phyloP scores from a whole-genome alignment of 2,113 vertebrate genomes.

The Cyanocitta stelleri region DNA sequence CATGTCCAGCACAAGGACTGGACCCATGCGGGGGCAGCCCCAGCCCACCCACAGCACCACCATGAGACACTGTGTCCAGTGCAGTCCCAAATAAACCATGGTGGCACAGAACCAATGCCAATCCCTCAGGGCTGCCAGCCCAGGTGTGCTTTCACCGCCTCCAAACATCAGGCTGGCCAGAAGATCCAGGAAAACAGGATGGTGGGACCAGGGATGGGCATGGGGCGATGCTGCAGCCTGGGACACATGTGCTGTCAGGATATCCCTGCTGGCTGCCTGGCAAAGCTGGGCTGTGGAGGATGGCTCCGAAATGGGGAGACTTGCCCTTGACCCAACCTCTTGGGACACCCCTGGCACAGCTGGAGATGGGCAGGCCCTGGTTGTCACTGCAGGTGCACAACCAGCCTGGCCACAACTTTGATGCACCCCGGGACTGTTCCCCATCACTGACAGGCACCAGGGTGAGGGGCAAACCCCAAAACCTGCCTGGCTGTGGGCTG shows the following conservation, averaged over 20 bases:
- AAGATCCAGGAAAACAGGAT: not conserved
- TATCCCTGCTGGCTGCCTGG: not conserved
- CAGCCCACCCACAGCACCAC: not conserved
- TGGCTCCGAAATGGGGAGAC: rapidly evolving
- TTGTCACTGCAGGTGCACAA: not conserved
- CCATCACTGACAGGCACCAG: rapidly evolving
- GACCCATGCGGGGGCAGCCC: not conserved
- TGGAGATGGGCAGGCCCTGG: rapidly evolving
- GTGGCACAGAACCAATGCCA: not conserved
- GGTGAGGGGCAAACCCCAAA: not conserved
- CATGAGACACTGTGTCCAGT: rapidly evolving
- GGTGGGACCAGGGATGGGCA: not conserved
- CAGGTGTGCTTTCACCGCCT: not conserved
- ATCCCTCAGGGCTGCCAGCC: not conserved
- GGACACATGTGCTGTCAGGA: rapidly evolving
- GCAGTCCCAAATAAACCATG: rapidly evolving
- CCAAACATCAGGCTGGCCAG: not conserved
- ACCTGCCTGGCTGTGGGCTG: not conserved
- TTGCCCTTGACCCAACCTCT: not conserved
- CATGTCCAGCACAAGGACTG: not conserved
- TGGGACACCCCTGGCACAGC: not conserved
- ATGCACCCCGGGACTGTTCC: not conserved
- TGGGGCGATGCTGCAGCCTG: rapidly evolving
- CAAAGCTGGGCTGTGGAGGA: not conserved
- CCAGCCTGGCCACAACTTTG: not conserved